These are phyloP conservation scores for Hemitrygon akajei DNA, from an alignment of 2,797 vertebrate species.

Conservation along the genomic window DNA sequence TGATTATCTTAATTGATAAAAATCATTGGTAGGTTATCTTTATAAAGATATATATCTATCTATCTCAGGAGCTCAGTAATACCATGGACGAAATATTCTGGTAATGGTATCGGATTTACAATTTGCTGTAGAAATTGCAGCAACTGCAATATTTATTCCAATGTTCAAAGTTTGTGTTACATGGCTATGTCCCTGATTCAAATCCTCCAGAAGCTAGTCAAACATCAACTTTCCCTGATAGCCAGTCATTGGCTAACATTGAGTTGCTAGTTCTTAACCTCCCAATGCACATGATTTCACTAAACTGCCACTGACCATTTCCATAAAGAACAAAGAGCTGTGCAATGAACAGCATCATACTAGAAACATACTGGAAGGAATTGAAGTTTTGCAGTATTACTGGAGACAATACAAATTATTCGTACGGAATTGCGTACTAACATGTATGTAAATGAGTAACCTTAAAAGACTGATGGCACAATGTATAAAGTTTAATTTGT, in stretches of 20 bases:
- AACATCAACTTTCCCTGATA: conserved; percentile 2
- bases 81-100: neutral
- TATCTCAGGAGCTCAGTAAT: neutral
- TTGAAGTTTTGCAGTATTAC: neutral
- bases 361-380: neutral
- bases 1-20: neutral
- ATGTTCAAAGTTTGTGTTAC: neutral
- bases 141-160: neutral
- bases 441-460: neutral
- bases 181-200: neutral
- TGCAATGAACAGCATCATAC: neutral
- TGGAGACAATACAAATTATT: neutral
- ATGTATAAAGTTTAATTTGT: neutral
- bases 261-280: neutral
- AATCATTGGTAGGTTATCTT: neutral
- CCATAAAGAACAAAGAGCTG: neutral
- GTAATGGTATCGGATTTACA: neutral
- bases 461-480: neutral
- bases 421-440: neutral
- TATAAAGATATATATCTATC: neutral
- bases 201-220: neutral
- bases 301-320: neutral
- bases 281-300: neutral
- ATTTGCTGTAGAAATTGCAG: neutral
- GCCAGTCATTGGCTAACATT: neutral